Conservation (phyloP, 2,888 invertebrate species). For the Mimumesa dahlbomi region DNA sequence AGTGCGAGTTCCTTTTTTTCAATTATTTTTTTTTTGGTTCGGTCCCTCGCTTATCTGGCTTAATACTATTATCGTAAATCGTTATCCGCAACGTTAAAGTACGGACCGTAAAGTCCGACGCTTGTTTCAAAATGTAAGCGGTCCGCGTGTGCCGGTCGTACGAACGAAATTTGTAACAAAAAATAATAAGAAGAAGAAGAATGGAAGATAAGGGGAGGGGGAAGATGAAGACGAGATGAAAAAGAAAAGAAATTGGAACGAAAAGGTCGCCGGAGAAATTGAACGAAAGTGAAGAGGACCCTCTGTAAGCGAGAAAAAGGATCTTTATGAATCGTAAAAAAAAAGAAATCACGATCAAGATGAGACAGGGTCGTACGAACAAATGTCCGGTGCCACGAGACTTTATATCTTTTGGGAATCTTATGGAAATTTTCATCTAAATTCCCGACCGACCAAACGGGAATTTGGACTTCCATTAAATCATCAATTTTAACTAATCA, state of each 20-base stretch:
- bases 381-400: background rate
- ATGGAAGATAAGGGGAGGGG: background rate
- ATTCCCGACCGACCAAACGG: too few relatives aligned
- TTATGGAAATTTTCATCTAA: too few relatives aligned
- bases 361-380: background rate
- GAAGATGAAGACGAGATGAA: background rate
- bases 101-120: background rate
- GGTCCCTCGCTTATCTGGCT: conserved; percentile 24
- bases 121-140: conserved; percentile 52
- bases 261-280: too few relatives aligned
- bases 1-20: conserved; percentile 5
- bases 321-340: conserved; percentile 3
- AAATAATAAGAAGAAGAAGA: too few relatives aligned
- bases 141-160: conserved; percentile 58
- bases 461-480: too few relatives aligned
- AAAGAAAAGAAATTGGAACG: too few relatives aligned
- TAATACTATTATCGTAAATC: conserved; percentile 24
- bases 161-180: conserved; percentile 5
- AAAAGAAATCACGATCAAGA: background rate
- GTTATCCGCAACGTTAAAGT: background rate
- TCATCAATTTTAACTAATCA: too few relatives aligned
- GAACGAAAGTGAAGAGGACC: too few relatives aligned
- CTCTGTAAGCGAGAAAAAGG: too few relatives aligned
- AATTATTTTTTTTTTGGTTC: background rate
- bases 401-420: too few relatives aligned